A percentile compares a stretch with the other conserved stretches of the same genome.
phyloP scores from a whole-genome alignment of 1,140 invertebrate species.

The Gryllus bimaculatus region DNA sequence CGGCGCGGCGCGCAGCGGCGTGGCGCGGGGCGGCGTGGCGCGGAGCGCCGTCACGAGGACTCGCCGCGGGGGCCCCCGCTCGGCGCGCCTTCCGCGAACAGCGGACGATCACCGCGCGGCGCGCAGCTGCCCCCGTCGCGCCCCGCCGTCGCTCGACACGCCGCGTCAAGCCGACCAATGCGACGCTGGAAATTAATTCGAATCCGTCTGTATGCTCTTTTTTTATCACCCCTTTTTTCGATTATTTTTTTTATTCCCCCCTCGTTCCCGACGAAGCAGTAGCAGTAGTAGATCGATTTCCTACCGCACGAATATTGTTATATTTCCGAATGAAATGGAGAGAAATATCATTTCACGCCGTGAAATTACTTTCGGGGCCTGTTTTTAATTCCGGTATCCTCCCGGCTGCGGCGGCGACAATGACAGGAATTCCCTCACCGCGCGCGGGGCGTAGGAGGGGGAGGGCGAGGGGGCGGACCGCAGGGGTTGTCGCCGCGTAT shows the following conservation, averaged over 20 bases:
- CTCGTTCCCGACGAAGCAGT: not conserved
- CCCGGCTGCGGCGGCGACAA: not conserved
- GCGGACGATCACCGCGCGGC: not conserved
- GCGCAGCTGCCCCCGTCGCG: not conserved
- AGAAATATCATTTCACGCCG: constrained; percentile 4
- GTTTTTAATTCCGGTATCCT: not conserved
- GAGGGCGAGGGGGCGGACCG: not conserved
- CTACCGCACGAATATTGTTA: not conserved
- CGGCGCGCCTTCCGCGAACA: not conserved
- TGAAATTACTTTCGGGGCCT: not conserved
- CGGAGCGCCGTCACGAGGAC: not conserved
- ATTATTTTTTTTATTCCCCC: not conserved
- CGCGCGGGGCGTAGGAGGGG: too few species aligned
- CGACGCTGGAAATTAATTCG: not conserved
- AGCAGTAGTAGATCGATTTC: not conserved
- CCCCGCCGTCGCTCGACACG: not conserved
- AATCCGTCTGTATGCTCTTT: not conserved
- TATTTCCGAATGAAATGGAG: constrained; percentile 2
- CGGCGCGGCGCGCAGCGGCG: too few species aligned
- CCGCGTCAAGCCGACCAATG: not conserved
- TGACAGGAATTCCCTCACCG: not conserved
- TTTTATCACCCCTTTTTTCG: not conserved
- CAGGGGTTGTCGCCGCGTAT: not conserved
- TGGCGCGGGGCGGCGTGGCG: too few species aligned
- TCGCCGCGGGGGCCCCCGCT: too few species aligned